These are phyloP conservation scores for Daptonema setosum DNA, from an alignment of 2,888 invertebrate species.

Conservation along the genomic window DNA sequence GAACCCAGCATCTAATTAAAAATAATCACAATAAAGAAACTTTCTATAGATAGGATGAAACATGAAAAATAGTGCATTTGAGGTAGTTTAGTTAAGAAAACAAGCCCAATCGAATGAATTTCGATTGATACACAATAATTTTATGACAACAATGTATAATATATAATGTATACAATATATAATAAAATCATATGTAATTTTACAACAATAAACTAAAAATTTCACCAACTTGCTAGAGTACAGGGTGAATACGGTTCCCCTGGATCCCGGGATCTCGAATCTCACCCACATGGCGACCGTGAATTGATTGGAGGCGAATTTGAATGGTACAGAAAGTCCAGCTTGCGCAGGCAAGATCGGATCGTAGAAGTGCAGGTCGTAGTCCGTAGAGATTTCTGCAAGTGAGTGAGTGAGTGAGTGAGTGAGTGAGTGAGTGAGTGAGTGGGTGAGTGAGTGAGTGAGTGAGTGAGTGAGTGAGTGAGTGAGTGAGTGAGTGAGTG, in stretches of 20 bases:
- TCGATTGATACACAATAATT: too few species aligned
- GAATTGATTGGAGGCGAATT: constrained; percentile 44
- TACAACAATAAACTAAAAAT: too few species aligned
- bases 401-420: too few species aligned
- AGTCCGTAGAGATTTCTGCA: constrained; percentile 86
- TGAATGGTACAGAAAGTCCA: constrained; percentile 2
- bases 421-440: too few species aligned
- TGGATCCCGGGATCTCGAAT: constrained; percentile 48
- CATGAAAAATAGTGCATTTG: too few species aligned
- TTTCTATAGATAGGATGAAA: too few species aligned
- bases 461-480: neutral
- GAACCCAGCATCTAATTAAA: constrained; percentile 5
- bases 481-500: too few species aligned
- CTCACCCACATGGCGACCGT: constrained; percentile 90
- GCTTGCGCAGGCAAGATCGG: constrained; percentile 51
- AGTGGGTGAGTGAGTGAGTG: neutral
- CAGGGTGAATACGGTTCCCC: constrained; percentile 74
- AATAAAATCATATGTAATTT: too few species aligned
- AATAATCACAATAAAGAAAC: constrained; percentile 6
- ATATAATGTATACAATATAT: too few species aligned
- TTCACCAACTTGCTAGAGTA: constrained; percentile 46
- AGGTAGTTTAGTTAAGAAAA: too few species aligned
- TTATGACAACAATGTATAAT: too few species aligned
- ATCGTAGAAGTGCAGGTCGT: constrained; percentile 83
- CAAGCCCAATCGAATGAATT: too few species aligned